Base-by-base conservation (phyloP, 2,113 vertebrate genomes). In the Heliornis fulica region DNA sequence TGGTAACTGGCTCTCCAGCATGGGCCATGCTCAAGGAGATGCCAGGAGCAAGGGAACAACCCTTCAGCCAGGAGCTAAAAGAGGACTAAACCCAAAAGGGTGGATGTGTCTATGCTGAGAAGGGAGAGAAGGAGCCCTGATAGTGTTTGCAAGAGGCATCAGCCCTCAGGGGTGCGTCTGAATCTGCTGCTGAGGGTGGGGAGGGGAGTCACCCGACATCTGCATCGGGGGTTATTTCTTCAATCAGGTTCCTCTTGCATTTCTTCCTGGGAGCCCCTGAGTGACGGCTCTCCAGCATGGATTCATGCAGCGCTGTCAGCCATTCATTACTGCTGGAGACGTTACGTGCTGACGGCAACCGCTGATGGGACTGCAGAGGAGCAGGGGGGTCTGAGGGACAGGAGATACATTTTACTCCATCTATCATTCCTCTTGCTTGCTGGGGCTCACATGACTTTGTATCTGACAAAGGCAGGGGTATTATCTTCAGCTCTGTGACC, bases 241-340 rank as follows among this genome's bases (percentile, higher is more conserved):
- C 88, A 56, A 1, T 92, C 85, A 51, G 38, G 54, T 83, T 90
- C 71, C 83, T 93, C 86, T 54, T 48, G 15, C 16, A 0, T 46
- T 83, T 74, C 45, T 50, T 53, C 38, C 48, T 0, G 0, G 51
- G 79, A 92, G 25, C n/a, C 70, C 60, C 79, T 74, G 90, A 68
- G 31, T 92, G 80, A 89, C 83, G 93, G 74, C 38, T 86, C 85
- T 88, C 76, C 87, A 80, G 89, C 74, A 79, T 77, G 90, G 70
- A 65, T 70, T 76, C 12, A 0, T 83, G 61, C 74, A 65, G 74
- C 0, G 0, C 51, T 87, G 87, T 83, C 94, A 81, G 79, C 94
- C 89, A 87, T 43, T 92, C 89, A 31, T 90, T 90, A 71, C 15
- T 81, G 66, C 65, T 1, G 0, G 77, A 87, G 81, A 63, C 11